These are phyloP conservation scores for Scelioninae gen. 1 DNA, from an alignment of 2,888 invertebrate species.

Conservation along the genomic window DNA sequence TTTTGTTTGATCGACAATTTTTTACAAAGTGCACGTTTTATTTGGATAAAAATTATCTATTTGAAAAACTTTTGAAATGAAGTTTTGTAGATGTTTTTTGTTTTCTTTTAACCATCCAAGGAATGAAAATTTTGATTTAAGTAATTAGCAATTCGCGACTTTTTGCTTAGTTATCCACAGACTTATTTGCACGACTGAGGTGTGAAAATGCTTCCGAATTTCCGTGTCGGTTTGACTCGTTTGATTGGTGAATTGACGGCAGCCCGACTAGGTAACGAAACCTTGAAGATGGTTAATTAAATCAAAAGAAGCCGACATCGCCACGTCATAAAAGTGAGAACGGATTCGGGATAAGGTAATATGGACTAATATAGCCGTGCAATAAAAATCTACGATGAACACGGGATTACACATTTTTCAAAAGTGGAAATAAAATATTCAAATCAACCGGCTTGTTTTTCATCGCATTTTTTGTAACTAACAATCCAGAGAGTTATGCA, in stretches of 20 bases:
- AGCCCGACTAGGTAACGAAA: slow-evolving; percentile 67
- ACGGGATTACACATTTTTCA: slow-evolving; percentile 63
- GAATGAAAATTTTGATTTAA: slow-evolving; percentile 21
- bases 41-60: neutral
- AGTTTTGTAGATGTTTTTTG: too few species aligned
- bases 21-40: too few species aligned
- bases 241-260: slow-evolving; percentile 68
- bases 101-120: too few species aligned
- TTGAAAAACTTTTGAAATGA: neutral
- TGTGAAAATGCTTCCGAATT: slow-evolving; percentile 73
- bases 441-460: slow-evolving; percentile 19
- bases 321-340: slow-evolving; percentile 82
- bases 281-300: slow-evolving; percentile 81
- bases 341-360: slow-evolving; percentile 79
- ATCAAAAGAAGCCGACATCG: slow-evolving; percentile 83
- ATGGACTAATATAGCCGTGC: slow-evolving; percentile 80
- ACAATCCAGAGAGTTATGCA: neutral
- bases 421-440: slow-evolving; percentile 61
- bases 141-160: slow-evolving; percentile 61
- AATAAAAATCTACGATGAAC: slow-evolving; percentile 79
- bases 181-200: slow-evolving; percentile 64
- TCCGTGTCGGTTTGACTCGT: slow-evolving; percentile 67
- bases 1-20: neutral
- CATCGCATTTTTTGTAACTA: neutral
- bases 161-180: slow-evolving; percentile 41